Base-by-base conservation (phyloP, 2,797 vertebrate genomes). In the Anisognathus igniventris region DNA sequence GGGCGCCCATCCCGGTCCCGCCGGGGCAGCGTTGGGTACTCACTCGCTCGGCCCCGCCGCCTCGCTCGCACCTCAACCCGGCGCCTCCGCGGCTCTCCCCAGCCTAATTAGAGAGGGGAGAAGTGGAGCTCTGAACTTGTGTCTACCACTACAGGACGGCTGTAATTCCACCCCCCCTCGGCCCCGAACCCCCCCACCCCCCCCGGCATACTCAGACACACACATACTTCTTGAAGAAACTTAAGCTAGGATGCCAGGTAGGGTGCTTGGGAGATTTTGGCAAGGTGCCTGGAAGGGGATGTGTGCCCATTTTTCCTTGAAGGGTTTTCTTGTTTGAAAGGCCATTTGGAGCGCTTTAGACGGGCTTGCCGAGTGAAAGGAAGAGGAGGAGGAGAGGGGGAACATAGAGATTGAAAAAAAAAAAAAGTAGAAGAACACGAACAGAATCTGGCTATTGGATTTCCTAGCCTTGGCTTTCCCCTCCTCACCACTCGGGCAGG, bases 161-260 rank as follows among this genome's bases (percentile, higher is more conserved):
- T 95, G 96, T 91, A 92, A 95, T 96, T 95, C 96, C 97, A 57
- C 44, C 92, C 87, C 80, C 74, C 81, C 35, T 8, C 12, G 7
- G 56, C 33, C 56, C 33, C 56, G 37, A 16, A 35, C 70, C 70
- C 70, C 92, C 91, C 88, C 93, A 9, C 48, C 60, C 40, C 57
- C 42, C 18, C 75, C n/a, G n/a, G 39, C 53, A 21, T 47, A 61
- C 50, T 60, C 79, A 48, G 61, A 68, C 72, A 67, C 65, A 80
- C 74, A 80, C 75, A 79, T 72, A 82, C 80, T 93, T 93, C 76
- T 97, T 97, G 96, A 68, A 97, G 97, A 98, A 98, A 98, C 97
- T 98, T 97, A 97, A 98, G 98, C 98, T 96, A 91, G 97, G 97
- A 97, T 97, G 98, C 97, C 98, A 98, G 97, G 98, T 98, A 98